Evolutionary conservation across 1,140 invertebrate genomes (phyloP).

Genomic region (Hyposmocoma kahamanoa): DNA sequence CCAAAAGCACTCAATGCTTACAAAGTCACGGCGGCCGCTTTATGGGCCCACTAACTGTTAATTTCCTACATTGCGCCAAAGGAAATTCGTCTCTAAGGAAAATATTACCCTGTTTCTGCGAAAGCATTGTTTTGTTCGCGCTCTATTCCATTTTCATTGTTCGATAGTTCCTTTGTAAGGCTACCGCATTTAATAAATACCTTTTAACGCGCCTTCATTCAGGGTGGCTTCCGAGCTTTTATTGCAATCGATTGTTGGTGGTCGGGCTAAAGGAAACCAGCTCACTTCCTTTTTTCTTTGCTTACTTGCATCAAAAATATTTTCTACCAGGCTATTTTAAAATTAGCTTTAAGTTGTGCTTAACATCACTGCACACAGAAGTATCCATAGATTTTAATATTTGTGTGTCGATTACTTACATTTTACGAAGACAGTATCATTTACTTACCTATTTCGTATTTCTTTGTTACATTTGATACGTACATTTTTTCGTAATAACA

Average conservation of each 20-base stretch:
- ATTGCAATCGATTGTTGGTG: slow-evolving; percentile 2
- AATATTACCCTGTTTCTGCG: slow-evolving; percentile 40
- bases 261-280: too few species aligned
- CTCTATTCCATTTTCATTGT: slow-evolving; percentile 31
- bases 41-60: slow-evolving; percentile 63
- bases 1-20: slow-evolving; percentile 68
- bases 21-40: slow-evolving; percentile 63
- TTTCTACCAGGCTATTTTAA: too few species aligned
- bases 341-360: too few species aligned
- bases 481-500: too few species aligned
- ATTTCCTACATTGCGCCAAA: slow-evolving; percentile 59
- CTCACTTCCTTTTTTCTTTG: too few species aligned
- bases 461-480: too few species aligned
- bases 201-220: slow-evolving; percentile 3
- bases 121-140: slow-evolving; percentile 37
- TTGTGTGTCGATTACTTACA: too few species aligned
- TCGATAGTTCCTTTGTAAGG: slow-evolving; percentile 32
- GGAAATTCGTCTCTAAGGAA: slow-evolving; percentile 54
- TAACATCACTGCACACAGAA: too few species aligned
- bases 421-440: too few species aligned
- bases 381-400: too few species aligned
- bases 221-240: slow-evolving; percentile 2
- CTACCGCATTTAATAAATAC: slow-evolving; percentile 12
- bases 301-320: too few species aligned
- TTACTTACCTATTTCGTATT: too few species aligned